Evolutionary conservation across 2,888 invertebrate species (phyloP).

Genomic region (Cryptophagus acutangulus): DNA sequence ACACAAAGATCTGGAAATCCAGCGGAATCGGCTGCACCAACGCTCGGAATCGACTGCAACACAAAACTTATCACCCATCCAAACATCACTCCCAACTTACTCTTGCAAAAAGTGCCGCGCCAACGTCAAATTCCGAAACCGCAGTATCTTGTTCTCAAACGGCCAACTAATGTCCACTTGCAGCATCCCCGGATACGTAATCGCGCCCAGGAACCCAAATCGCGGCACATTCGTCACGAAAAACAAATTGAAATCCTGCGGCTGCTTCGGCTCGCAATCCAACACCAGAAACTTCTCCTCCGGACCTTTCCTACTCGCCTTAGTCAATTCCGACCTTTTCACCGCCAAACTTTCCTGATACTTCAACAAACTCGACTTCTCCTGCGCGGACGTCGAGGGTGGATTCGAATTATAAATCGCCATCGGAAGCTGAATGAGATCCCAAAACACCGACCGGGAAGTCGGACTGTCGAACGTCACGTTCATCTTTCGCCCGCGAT

Average conservation of each 20-base stretch:
- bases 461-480: too few species aligned
- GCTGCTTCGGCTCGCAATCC: constrained; percentile 6
- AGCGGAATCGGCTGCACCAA: constrained; percentile 35
- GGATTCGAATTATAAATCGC: constrained; percentile 14
- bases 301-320: too few species aligned
- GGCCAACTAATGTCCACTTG: constrained; percentile 37
- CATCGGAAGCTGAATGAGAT: too few species aligned
- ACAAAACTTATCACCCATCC: constrained; percentile 3
- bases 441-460: too few species aligned
- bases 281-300: too few species aligned
- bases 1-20: constrained; percentile 36
- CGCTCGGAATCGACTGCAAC: constrained; percentile 30
- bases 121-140: constrained; percentile 25
- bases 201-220: constrained; percentile 37
- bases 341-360: too few species aligned
- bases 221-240: constrained; percentile 37
- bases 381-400: constrained; percentile 12
- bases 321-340: too few species aligned
- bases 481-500: too few species aligned
- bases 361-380: constrained; percentile 9
- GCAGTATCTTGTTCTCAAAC: constrained; percentile 30
- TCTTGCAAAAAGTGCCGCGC: constrained; percentile 29
- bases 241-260: constrained; percentile 31
- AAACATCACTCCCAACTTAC: constrained; percentile 22
- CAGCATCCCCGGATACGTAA: constrained; percentile 19